Base-by-base conservation (phyloP, 2,888 invertebrate species). In the Phragmatobia fuliginosa region DNA sequence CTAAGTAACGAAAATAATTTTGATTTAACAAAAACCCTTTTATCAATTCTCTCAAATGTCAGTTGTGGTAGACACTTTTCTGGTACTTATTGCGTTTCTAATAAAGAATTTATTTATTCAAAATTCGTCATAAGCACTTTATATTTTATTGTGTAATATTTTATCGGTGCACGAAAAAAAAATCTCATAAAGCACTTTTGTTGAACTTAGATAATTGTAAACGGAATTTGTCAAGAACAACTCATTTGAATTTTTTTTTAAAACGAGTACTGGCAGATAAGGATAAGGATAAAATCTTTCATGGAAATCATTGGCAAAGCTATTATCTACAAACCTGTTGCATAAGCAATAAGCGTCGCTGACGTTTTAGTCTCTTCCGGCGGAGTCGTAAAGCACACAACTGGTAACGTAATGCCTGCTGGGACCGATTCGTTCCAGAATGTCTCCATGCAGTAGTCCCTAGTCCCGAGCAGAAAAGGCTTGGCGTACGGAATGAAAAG, bases 381-480 rank as follows among this genome's bases (percentile, higher is more conserved):
- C 0, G 92, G 90, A 0, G 91, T 81, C 21, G 88, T 82, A 78
- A 95, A 95, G 82, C 96, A 96, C 11, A 96, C 92, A 73, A 96
- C 89, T 0, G 96, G 96, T 52, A 96, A 80, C 7, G 96, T 96
- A 28, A 94, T 78, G 11, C 92, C 92, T 18, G 93, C 93, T 56
- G 94, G 94, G 64, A 88, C 88, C 0, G 92, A 85, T 72, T 91
- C 91, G 68, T 90, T 94, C 86, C 90, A 95, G 77, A 96, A 95
- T 0, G 95, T 89, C 83, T 96, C 96, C 95, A 96, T 96, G 82
- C 96, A 96, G 84, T 95, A 96, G 76, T 96, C 95, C 67, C 92
- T 92, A 1, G 95, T 95, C 16, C 90, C 90, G 56, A 96, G 86
- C 81, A 96, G 87, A n/a, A 86, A 85, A 0, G 95, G 94, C 33